A percentile compares a stretch with the other conserved stretches of the same genome.
Evolutionary conservation across 2,797 vertebrate genomes (phyloP).

Genomic region (Sphenopsis melanotis): DNA sequence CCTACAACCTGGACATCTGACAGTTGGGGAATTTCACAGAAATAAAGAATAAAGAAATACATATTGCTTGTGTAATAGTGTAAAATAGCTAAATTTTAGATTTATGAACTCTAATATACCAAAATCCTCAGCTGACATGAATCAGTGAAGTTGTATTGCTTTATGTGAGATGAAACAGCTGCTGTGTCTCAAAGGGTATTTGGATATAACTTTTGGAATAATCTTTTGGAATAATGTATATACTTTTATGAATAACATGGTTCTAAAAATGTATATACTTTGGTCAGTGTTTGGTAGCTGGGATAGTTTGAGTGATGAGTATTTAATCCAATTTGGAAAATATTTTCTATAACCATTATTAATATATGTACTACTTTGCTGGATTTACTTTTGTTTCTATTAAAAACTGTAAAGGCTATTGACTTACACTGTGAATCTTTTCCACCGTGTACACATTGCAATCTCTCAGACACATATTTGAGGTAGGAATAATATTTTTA

Average conservation of each 20-base stretch:
- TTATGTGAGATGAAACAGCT: background rate
- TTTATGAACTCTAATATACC: background rate
- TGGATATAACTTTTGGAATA: background rate
- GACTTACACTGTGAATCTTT: background rate
- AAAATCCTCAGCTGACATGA: background rate
- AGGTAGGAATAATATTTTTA: constrained; percentile 49
- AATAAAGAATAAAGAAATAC: background rate
- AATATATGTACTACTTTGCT: background rate
- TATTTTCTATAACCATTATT: background rate
- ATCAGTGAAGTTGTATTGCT: background rate
- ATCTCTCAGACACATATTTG: constrained; percentile 29
- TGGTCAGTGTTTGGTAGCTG: background rate
- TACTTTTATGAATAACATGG: background rate
- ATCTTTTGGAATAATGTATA: background rate
- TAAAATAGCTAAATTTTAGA: background rate
- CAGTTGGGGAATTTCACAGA: background rate
- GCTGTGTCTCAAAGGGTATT: background rate
- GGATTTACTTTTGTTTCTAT: background rate
- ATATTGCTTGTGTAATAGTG: background rate
- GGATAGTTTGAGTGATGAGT: background rate
- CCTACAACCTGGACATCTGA: background rate
- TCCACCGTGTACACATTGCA: background rate
- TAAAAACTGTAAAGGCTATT: background rate
- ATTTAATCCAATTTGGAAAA: background rate
- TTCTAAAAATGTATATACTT: background rate